Evolutionary conservation across 2,113 vertebrate genomes (phyloP).

Genomic region (Sphyrna mokarran): DNA sequence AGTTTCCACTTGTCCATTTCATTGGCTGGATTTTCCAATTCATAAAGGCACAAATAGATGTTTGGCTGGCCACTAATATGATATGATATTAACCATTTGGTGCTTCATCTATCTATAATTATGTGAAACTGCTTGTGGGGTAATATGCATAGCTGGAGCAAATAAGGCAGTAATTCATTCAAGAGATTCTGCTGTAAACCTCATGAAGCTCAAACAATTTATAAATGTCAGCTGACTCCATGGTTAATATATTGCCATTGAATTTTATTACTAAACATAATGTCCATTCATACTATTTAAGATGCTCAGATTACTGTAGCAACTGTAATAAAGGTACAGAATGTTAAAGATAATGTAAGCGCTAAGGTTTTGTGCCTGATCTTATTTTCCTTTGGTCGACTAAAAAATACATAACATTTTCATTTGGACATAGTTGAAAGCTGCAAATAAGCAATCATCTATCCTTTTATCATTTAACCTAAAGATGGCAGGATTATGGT

Average conservation of each 20-base stretch:
- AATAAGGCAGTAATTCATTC: neutral
- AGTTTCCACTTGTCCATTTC: neutral
- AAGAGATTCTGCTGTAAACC: neutral
- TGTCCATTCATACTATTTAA: constrained; percentile 3
- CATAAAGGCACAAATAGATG: neutral
- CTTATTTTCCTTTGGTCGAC: neutral
- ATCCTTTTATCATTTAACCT: neutral
- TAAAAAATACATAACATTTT: neutral
- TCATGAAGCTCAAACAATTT: neutral
- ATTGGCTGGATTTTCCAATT: neutral
- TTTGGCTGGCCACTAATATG: neutral
- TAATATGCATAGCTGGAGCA: neutral
- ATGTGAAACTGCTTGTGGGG: neutral
- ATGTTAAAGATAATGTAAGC: neutral
- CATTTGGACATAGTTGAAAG: neutral
- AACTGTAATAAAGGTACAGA: neutral
- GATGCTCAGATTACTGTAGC: neutral
- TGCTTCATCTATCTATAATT: neutral
- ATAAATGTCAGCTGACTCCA: neutral
- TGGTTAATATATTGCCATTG: neutral
- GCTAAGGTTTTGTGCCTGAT: neutral
- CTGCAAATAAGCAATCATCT: neutral
- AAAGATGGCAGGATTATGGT: neutral
- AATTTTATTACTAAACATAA: neutral
- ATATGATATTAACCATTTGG: neutral